phyloP scores from a whole-genome alignment of 2,113 vertebrate species.

The Semnornis frantzii region DNA sequence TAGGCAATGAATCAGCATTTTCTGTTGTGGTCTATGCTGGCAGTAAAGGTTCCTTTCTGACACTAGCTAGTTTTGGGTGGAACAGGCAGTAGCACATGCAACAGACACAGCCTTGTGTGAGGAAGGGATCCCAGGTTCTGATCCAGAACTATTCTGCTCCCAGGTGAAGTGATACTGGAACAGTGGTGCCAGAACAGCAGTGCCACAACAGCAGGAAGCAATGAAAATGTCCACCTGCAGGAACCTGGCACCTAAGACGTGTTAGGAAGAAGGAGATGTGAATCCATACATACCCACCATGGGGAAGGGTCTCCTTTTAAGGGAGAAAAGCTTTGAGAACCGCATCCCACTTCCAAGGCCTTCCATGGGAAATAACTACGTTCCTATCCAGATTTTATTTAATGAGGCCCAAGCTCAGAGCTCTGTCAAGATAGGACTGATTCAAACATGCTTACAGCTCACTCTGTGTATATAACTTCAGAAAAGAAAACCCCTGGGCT shows the following conservation, averaged over 20 bases:
- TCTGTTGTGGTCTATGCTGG: background rate
- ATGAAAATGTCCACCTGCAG: background rate
- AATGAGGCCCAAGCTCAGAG: background rate
- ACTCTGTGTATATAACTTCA: background rate
- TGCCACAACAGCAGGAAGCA: background rate
- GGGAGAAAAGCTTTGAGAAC: background rate
- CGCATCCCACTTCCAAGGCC: background rate
- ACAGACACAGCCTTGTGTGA: background rate
- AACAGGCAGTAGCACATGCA: background rate
- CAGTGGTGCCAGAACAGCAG: background rate
- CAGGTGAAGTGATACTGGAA: background rate
- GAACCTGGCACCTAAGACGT: background rate
- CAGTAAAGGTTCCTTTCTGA: background rate
- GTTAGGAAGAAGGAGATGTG: background rate
- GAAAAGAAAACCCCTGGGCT: background rate
- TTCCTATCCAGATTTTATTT: background rate
- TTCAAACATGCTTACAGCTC: background rate
- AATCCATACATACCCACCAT: rapidly evolving
- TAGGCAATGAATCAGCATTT: background rate
- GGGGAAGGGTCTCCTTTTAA: background rate
- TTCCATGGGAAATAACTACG: background rate
- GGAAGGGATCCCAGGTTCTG: background rate
- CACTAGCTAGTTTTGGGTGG: background rate
- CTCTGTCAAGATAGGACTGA: background rate
- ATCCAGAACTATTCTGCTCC: background rate